Conservation (phyloP, 1,140 invertebrate species). For the Oscheius sp. region DNA sequence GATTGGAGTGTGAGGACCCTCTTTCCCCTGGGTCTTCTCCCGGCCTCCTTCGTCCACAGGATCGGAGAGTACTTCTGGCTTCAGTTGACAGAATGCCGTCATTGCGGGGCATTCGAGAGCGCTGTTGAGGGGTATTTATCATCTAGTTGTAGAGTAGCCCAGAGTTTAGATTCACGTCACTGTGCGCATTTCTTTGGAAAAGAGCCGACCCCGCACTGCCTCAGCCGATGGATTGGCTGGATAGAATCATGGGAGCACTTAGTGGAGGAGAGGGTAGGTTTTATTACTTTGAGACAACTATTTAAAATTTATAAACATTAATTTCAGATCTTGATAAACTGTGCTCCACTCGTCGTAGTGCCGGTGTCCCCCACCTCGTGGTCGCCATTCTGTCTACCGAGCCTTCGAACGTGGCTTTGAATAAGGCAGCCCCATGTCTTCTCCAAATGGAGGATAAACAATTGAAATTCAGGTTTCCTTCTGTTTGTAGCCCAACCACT, state of each 20-base stretch:
- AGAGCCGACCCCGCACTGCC: not conserved
- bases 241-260: constrained; percentile 42
- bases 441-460: constrained; percentile 32
- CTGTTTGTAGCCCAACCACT: too few species aligned
- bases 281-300: constrained; percentile 8
- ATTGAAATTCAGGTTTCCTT: constrained; percentile 41
- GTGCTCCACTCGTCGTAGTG: constrained; percentile 50
- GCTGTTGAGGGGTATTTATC: constrained; percentile 44
- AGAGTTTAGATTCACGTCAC: constrained; percentile 20
- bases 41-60: constrained; percentile 8
- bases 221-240: constrained; percentile 43
- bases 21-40: constrained; percentile 11
- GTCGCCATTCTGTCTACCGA: constrained; percentile 45
- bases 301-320: constrained; percentile 14
- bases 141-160: not conserved
- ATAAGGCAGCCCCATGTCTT: constrained; percentile 33
- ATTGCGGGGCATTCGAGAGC: constrained; percentile 52
- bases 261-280: constrained; percentile 40
- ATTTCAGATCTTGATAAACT: constrained; percentile 46
- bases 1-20: constrained; percentile 29
- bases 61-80: constrained; percentile 52
- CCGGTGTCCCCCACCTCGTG: constrained; percentile 52
- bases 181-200: constrained; percentile 46
- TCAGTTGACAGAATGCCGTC: constrained; percentile 51
- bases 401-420: constrained; percentile 24